Base-by-base conservation (phyloP, 2,888 invertebrate species). In the Drosophila putrida region DNA sequence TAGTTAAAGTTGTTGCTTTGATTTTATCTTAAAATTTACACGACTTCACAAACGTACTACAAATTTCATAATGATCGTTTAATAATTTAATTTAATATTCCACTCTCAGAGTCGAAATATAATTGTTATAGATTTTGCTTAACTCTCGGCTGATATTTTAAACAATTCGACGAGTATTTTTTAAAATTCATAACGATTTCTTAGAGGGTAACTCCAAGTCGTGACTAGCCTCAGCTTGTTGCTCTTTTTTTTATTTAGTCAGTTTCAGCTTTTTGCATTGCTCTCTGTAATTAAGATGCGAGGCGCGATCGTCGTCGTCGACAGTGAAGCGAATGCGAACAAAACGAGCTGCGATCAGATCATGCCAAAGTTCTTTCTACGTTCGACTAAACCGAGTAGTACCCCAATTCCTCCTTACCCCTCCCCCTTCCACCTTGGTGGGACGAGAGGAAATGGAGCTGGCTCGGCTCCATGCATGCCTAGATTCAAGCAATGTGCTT, bases 281-380 rank as follows among this genome's bases (percentile, higher is more conserved):
- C 75, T 65, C 79, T 82, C 72, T 84, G 85, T 88, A 81, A 84
- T 89, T 87, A 87, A 87, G 85, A 89, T 87, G 89, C 88, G 88
- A 80, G 80, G 85, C 88, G 89, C 85, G 85, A 78, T 81, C 71
- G 69, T 66, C 53, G 76, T 20, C 20, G 20, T 54, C 44, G 60
- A 36, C 41, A 36, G 36, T 51, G 11, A 27, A 44, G 50, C 39
- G 62, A 51, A 55, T 60, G 54, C 50, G 62, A 53, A 57, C 71
- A 63, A 75, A 72, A 65, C 78, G 65, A 44, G 63, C 78, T 51
- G 36, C 57, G 75, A 88, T 83, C 85, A 62, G 67, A 78, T 74
- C 79, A 71, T 61, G 80, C 71, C 82, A 82, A 87, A 84, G 82
- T 87, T 83, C 82, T 82, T 85, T 64, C 35, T 60, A 62, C 60